Evolutionary conservation across 1,140 invertebrate genomes (phyloP).

Genomic region (Eurosta solidaginis): DNA sequence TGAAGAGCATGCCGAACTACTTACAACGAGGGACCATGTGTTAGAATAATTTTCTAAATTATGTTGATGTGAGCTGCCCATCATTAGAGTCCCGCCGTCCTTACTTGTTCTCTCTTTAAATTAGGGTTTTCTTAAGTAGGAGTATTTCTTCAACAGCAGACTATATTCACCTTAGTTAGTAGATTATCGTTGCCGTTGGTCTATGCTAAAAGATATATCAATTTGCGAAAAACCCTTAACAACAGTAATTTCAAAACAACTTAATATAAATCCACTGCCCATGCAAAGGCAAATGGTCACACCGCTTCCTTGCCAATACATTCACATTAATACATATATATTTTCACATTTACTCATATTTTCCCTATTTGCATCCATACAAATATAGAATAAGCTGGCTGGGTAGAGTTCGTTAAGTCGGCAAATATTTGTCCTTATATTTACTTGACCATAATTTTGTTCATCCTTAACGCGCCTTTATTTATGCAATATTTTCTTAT

Average conservation of each 20-base stretch:
- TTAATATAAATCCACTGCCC: background rate
- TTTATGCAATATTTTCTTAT: constrained; percentile 19
- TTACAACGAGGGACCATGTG: too few species aligned
- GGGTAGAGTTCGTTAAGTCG: background rate
- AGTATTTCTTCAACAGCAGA: too few species aligned
- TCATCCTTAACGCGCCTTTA: background rate
- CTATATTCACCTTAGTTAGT: too few species aligned
- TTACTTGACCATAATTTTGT: background rate
- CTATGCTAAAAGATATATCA: background rate
- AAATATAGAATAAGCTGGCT: too few species aligned
- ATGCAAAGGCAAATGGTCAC: background rate
- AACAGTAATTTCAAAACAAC: too few species aligned
- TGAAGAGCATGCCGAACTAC: too few species aligned
- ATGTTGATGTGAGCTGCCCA: too few species aligned
- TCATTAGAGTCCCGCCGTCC: too few species aligned
- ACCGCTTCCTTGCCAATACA: background rate
- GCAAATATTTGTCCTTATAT: background rate
- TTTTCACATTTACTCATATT: constrained; percentile 15
- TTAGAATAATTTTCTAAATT: too few species aligned
- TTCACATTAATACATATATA: background rate
- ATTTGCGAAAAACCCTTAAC: background rate
- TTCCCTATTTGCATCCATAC: background rate
- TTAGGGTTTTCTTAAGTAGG: too few species aligned
- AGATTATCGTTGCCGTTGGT: background rate
- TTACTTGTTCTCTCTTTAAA: too few species aligned